Base-by-base conservation (phyloP, 2,797 vertebrate genomes). In the Notolepis coatsorum region DNA sequence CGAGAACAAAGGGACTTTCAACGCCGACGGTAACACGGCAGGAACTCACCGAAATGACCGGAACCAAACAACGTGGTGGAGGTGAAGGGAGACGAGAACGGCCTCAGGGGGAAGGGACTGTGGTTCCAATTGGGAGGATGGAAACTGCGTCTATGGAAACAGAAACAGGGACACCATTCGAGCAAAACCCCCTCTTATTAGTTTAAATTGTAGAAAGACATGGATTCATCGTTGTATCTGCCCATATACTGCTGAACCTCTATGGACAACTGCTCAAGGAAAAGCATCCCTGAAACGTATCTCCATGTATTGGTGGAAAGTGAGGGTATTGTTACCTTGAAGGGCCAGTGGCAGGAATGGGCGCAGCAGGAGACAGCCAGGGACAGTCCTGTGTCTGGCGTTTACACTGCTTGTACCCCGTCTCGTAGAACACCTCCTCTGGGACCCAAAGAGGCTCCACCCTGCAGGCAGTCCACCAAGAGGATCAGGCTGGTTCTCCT, bases 41-140 rank as follows among this genome's bases (percentile, higher is more conserved):
- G 31, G 20, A n/a, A 91, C 94, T 96, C 92, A 98, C 97, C 95
- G 81, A 94, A 95, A 86, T 93, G 90, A 76, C 91, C 91, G 48
- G 92, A 84, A 67, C 89, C 90, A 21, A 90, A 83, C 48, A 80
- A 80, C 71, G 85, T 84, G 71, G 88, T 89, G 87, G 94, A 88
- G 81, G 88, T 68, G 58, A 86, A 84, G 76, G 90, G 87, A 82
- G 92, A 78, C 62, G 74, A 87, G 9, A 69, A 73, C 39, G 91
- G 84, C 75, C 87, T 73, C 62, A 92, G 86, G 68, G 92, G 87
- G 84, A 93, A 84, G 0, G 52, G 55, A n/a, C 53, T 68, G 62
- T 39, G 61, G 74, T 68, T 81, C 85, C 79, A 78, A 48, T 61
- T 62, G 12, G 51, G 10, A 7, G 83, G 73, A 58, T 75, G 65